Conservation (phyloP, 2,888 invertebrate genomes). For the Harpagoxenus sublaevis region DNA sequence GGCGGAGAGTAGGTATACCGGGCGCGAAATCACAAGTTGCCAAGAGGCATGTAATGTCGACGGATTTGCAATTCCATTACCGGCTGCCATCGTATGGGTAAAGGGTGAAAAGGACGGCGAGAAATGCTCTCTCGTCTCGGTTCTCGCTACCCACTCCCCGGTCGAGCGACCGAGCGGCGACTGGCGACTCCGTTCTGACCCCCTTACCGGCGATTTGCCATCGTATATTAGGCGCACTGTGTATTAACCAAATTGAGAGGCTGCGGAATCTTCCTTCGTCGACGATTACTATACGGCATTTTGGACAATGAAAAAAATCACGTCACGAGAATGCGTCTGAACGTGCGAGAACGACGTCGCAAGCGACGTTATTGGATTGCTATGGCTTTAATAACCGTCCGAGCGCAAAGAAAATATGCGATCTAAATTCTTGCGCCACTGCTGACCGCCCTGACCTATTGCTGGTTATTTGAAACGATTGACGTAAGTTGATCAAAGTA, state of each 20-base stretch:
- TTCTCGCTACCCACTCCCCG: conserved; percentile 9
- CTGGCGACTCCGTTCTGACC: background rate
- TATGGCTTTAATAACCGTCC: conserved; percentile 17
- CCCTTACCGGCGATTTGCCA: background rate
- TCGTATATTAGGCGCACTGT: conserved; percentile 16
- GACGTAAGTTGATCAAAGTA: conserved; percentile 35
- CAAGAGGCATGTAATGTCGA: conserved; percentile 85
- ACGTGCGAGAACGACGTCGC: background rate
- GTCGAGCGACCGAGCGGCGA: conserved; percentile 5
- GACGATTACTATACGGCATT: background rate
- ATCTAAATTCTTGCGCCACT: conserved; percentile 21
- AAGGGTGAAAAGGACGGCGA: conserved; percentile 74
- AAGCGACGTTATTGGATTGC: conserved; percentile 26
- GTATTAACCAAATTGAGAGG: conserved; percentile 22
- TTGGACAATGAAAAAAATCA: background rate
- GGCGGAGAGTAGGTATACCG: conserved; percentile 66
- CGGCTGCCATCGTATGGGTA: conserved; percentile 76
- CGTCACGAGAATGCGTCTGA: background rate
- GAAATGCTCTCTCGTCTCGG: conserved; percentile 49
- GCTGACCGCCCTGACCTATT: background rate
- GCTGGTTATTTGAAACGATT: conserved; percentile 1
- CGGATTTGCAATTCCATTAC: conserved; percentile 85
- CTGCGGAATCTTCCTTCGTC: conserved; percentile 4
- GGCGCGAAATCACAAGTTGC: conserved; percentile 84
- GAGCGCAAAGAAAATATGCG: conserved; percentile 35